These are phyloP conservation scores for Heliconius erato DNA, from an alignment of 2,888 invertebrate genomes.

Conservation along the genomic window DNA sequence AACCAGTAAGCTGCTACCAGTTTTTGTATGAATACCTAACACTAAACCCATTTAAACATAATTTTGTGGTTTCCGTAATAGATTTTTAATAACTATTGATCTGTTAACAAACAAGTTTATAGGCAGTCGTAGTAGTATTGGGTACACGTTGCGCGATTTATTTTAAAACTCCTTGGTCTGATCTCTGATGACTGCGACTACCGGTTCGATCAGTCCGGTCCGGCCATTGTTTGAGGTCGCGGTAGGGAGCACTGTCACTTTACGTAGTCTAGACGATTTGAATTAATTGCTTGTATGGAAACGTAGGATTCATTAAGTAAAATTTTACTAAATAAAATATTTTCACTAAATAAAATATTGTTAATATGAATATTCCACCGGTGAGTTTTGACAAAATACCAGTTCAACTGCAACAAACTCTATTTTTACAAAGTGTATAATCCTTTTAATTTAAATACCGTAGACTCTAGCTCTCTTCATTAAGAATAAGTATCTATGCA, in stretches of 20 bases:
- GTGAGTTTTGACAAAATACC: too few relatives aligned
- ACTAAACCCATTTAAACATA: not conserved
- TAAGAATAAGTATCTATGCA: too few relatives aligned
- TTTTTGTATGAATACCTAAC: not conserved
- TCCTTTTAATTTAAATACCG: too few relatives aligned
- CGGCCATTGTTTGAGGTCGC: conserved; percentile 33
- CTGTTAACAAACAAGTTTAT: conserved; percentile 6
- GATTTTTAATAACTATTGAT: conserved; percentile 17
- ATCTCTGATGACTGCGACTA: conserved; percentile 16
- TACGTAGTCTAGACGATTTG: conserved; percentile 31
- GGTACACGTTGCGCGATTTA: not conserved
- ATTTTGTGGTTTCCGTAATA: conserved; percentile 18
- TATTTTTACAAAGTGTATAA: too few relatives aligned
- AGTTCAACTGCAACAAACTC: too few relatives aligned
- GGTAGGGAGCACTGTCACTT: conserved; percentile 29
- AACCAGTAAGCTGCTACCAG: not conserved
- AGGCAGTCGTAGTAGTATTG: not conserved
- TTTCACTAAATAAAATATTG: too few relatives aligned
- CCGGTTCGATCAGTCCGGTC: conserved; percentile 32
- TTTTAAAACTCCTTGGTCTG: not conserved
- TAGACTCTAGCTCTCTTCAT: too few relatives aligned
- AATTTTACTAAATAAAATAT: too few relatives aligned
- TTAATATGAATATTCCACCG: too few relatives aligned
- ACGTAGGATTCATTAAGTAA: too few relatives aligned
- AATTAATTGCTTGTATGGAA: not conserved